Base-by-base conservation (phyloP, 2,888 invertebrate genomes). In the Ferrisia virgata region DNA sequence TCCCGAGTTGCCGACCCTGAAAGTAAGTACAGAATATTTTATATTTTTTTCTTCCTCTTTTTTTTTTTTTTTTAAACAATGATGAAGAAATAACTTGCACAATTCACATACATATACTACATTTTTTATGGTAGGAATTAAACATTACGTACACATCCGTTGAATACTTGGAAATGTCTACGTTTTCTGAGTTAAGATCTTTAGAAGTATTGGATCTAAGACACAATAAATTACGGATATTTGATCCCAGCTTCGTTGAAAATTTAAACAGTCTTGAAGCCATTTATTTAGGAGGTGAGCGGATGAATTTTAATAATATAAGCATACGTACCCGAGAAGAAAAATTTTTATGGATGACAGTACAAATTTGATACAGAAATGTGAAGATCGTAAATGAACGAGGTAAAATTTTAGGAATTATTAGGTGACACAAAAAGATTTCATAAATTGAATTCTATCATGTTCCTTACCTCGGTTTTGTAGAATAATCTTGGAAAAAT, bases 151-250 rank as follows among this genome's bases (percentile, higher is more conserved):
- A 87, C 28, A 89, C 89, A 22, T 87, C 86, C 22, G 86, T 90
- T 58, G 86, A 86, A 0, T 47, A 85, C n/a, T 76, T 90, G 5
- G 86, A 87, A 4, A 85, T 86, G 0, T 86, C 87, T n/a, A 86
- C 86, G 28, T 89, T 92, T 22, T 87, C 87, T 8, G 87, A 89
- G 84, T 90, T 92, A 88, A 87, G 88, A 13, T 86, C 88, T n/a
- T 88, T 92, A 0, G 88, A 88, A 76, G 89, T 88, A 39, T 87
- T 92, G 86, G 92, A 92, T 86, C 88, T 92, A 4, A 89, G 91
- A 39, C 88, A 89, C 85, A 92, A 92, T 86, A 88, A 88, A 85
- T 87, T 92, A 79, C 88, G 89, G 69, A 89, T 90, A 43, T 89
- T 92, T 86, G 89, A 90, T 85, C 88, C 88, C 0, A 86, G 87